These are phyloP conservation scores for Cossypha caffra DNA, from an alignment of 2,797 vertebrate genomes.

Conservation along the genomic window DNA sequence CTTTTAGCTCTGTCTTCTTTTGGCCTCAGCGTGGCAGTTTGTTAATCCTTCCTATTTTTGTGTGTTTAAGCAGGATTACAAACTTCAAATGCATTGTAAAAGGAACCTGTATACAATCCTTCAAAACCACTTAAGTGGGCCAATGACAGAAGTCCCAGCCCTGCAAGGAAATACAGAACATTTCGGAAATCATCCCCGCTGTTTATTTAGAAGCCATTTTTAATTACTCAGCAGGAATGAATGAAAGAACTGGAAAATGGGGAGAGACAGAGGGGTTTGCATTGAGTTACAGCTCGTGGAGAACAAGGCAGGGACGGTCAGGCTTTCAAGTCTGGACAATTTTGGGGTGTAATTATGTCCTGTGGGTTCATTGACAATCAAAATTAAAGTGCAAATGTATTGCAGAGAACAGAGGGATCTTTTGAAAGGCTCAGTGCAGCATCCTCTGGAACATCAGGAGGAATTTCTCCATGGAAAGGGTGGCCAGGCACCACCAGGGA, in stretches of 20 bases:
- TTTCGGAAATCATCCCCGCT: slow-evolving; percentile 75
- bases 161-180: slow-evolving; percentile 68
- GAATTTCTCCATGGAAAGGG: not conserved
- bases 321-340: slow-evolving; percentile 40
- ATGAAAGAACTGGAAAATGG: slow-evolving; percentile 85
- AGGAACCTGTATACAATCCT: slow-evolving; percentile 87
- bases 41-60: slow-evolving; percentile 81
- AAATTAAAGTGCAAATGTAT: not conserved
- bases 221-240: slow-evolving; percentile 84
- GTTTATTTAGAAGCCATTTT: slow-evolving; percentile 90
- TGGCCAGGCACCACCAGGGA: not conserved
- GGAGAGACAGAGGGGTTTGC: slow-evolving; percentile 69
- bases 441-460: not conserved
- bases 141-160: slow-evolving; percentile 63
- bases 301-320: slow-evolving; percentile 17
- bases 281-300: slow-evolving; percentile 70
- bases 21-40: slow-evolving; percentile 77
- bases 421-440: not conserved
- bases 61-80: slow-evolving; percentile 77
- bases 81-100: slow-evolving; percentile 87
- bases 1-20: slow-evolving; percentile 80
- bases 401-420: not conserved
- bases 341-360: slow-evolving; percentile 27
- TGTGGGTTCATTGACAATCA: slow-evolving; percentile 26
- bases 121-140: slow-evolving; percentile 85